These are phyloP conservation scores for Porites evermanni DNA, from an alignment of 92 coral and sea anemone genomes.

Conservation along the genomic window DNA sequence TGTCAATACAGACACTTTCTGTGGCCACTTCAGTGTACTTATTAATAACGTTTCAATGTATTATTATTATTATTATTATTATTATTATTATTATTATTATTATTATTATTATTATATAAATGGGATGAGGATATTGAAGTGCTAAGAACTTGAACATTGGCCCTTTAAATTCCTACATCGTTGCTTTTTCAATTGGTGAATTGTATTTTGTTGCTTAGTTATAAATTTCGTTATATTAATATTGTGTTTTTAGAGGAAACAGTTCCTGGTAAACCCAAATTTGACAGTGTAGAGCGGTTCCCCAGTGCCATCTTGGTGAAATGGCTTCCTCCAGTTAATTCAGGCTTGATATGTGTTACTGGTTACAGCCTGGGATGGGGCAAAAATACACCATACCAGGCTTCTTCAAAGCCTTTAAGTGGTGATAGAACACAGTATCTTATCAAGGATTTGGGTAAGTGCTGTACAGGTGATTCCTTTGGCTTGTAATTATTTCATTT, in stretches of 20 bases:
- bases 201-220: no score
- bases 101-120: no score
- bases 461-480: neutral
- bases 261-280: constrained; percentile 38
- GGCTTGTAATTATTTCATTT: neutral
- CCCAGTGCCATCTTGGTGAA: constrained; percentile 58
- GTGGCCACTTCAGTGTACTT: no score
- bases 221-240: no score
- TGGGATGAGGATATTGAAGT: no score
- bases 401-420: constrained; percentile 11
- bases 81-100: no score
- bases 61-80: no score
- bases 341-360: constrained; percentile 78
- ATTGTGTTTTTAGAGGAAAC: constrained; percentile 22
- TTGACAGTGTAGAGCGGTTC: neutral
- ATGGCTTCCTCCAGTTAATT: constrained; percentile 91
- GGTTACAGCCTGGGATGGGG: constrained; percentile 83
- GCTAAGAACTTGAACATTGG: no score
- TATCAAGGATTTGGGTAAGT: constrained; percentile 73
- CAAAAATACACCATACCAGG: constrained; percentile 68
- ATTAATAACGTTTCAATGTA: no score
- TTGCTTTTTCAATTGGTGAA: no score
- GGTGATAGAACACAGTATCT: constrained; percentile 57
- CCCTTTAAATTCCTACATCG: no score
- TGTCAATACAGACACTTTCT: no score